phyloP scores from a whole-genome alignment of 2,113 vertebrate genomes.

The Pogona vitticeps region DNA sequence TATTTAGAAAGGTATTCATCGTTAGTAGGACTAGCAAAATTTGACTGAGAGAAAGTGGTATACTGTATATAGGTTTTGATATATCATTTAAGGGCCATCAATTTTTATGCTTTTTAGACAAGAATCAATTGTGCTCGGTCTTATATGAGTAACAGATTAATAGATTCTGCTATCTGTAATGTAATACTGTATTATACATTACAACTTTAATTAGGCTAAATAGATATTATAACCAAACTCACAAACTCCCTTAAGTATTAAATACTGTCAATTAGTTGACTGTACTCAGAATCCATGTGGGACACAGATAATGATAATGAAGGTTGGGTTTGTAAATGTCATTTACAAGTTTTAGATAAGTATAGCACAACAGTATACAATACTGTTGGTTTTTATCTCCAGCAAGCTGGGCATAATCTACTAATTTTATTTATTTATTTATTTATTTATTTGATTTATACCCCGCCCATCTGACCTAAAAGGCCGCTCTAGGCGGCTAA shows the following conservation, averaged over 20 bases:
- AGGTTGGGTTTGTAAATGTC: background rate
- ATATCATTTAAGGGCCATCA: no score
- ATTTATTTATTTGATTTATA: no score
- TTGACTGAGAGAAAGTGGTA: no score
- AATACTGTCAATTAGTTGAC: background rate
- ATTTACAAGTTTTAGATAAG: background rate
- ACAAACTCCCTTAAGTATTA: fast-evolving
- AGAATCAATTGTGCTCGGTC: no score
- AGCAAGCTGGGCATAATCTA: background rate
- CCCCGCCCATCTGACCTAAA: no score
- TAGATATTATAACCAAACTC: background rate
- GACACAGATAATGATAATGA: background rate
- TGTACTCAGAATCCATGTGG: fast-evolving
- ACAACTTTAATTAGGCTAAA: background rate
- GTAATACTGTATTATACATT: background rate
- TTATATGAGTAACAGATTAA: no score
- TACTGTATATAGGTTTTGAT: no score
- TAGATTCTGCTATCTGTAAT: constrained; percentile 24
- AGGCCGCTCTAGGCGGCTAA: no score
- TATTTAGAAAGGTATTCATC: no score
- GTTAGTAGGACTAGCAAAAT: no score
- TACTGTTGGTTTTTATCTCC: background rate
- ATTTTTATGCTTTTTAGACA: background rate
- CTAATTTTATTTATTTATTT: no score
- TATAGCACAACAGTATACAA: background rate